Conservation (phyloP, 2,113 vertebrate genomes). For the Salvator merianae region DNA sequence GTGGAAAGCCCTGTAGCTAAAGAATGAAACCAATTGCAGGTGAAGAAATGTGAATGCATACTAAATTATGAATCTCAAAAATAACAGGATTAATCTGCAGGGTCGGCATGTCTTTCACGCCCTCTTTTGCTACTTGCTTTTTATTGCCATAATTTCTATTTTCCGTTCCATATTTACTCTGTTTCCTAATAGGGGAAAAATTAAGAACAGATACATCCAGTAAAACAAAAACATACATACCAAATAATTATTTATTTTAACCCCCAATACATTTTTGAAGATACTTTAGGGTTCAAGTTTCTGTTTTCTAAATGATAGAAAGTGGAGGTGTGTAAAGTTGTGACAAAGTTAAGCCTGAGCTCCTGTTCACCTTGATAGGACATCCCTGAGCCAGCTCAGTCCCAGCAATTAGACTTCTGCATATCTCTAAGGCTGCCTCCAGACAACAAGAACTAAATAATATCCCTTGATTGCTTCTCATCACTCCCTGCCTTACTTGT, state of each 20-base stretch:
- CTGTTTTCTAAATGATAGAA: neutral
- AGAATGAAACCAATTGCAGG: neutral
- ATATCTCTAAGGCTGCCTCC: no score
- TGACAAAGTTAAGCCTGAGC: neutral
- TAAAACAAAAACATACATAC: neutral
- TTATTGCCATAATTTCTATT: fast-evolving
- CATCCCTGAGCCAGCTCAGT: no score
- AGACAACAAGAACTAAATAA: no score
- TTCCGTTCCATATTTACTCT: fast-evolving
- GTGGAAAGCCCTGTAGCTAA: neutral
- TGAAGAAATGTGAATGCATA: constrained; percentile 6
- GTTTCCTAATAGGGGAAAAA: neutral
- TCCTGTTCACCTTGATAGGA: no score
- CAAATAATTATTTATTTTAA: constrained; percentile 4
- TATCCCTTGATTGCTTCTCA: no score
- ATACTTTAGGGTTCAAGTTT: fast-evolving
- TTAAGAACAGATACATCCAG: neutral
- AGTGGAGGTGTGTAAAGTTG: neutral
- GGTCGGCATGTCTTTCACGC: neutral
- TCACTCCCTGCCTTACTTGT: no score
- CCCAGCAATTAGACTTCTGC: no score
- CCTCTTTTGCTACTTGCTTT: neutral
- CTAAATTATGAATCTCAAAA: neutral
- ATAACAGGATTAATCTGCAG: neutral
- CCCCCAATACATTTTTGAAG: neutral